Evolutionary conservation across 2,797 vertebrate species (phyloP).

Genomic region (Okamejei kenojei): DNA sequence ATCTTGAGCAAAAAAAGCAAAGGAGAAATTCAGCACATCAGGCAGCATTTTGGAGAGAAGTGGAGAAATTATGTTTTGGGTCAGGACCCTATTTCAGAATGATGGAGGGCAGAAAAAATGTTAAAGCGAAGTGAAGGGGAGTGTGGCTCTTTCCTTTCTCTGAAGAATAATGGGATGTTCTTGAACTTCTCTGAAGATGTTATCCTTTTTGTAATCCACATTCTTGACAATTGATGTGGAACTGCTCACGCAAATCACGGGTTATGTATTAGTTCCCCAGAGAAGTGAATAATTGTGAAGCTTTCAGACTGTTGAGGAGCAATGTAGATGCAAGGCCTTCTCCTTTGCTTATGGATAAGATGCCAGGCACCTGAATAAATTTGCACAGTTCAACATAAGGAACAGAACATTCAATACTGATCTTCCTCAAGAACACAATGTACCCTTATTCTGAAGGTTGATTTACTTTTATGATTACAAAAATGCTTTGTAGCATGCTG

Average conservation of each 20-base stretch:
- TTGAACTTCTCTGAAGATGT: too few relatives aligned
- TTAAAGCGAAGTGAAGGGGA: too few relatives aligned
- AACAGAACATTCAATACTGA: background rate
- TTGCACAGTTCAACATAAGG: background rate
- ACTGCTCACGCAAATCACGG: background rate
- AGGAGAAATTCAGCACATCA: too few relatives aligned
- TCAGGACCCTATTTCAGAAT: too few relatives aligned
- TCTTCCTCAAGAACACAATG: background rate
- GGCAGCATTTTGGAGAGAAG: too few relatives aligned
- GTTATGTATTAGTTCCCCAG: too few relatives aligned
- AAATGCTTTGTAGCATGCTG: background rate
- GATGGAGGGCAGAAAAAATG: too few relatives aligned
- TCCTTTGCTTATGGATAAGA: background rate
- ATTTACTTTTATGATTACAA: background rate
- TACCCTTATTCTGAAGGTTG: background rate
- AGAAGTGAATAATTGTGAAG: background rate
- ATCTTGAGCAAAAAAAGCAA: too few relatives aligned
- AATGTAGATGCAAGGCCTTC: background rate
- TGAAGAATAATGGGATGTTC: too few relatives aligned
- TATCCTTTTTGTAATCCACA: background rate
- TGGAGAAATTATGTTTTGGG: too few relatives aligned
- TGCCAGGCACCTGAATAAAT: too few relatives aligned
- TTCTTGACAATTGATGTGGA: background rate
- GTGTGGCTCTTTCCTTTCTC: too few relatives aligned
- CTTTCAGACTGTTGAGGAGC: background rate